Evolutionary conservation across 37 sponge, comb jelly and placozoan species (phyloP).

Genomic region (Petrosia ficiformis): DNA sequence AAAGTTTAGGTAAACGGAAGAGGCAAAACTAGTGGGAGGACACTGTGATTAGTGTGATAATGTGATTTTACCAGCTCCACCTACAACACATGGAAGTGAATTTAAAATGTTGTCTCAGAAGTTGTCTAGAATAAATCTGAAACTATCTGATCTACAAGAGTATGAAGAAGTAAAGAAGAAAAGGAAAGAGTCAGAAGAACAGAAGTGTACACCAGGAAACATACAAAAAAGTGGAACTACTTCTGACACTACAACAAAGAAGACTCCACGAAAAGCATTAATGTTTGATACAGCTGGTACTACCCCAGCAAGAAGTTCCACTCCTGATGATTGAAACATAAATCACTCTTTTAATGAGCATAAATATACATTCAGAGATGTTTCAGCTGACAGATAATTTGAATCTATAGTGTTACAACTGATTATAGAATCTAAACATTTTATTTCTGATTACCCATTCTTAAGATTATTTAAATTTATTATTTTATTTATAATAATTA

Average conservation of each 20-base stretch:
- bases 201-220: no score
- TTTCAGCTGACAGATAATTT: no score
- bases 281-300: neutral
- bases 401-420: no score
- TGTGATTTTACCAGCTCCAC: no score
- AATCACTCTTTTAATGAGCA: neutral
- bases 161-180: constrained; percentile 48
- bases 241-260: neutral
- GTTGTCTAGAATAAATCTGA: constrained; percentile 60
- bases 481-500: no score
- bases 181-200: neutral
- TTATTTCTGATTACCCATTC: no score
- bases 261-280: neutral
- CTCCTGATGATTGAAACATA: constrained; percentile 28
- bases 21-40: constrained; percentile 1
- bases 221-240: no score
- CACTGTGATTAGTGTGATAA: neutral
- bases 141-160: constrained; percentile 66
- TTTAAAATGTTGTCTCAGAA: constrained; percentile 74
- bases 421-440: no score
- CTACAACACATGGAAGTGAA: no score
- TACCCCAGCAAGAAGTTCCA: constrained; percentile 12
- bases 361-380: no score
- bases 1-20: neutral
- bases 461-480: no score